Base-by-base conservation (phyloP, 2,888 invertebrate genomes). In the Halictus quadricinctus region DNA sequence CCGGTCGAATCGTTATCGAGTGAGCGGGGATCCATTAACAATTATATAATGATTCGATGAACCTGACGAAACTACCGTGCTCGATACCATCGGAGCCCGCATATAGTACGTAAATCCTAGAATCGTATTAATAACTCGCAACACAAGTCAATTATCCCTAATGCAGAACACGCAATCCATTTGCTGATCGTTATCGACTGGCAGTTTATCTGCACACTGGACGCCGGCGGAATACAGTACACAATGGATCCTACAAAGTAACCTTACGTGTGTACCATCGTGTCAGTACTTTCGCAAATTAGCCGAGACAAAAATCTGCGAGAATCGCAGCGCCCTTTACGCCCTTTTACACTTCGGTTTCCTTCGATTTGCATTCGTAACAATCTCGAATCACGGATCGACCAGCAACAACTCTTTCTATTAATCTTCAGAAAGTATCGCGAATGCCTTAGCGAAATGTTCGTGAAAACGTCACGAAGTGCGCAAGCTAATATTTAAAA, bases 121-220 rank as follows among this genome's bases (percentile, higher is more conserved):
- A n/a, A 58, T n/a, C 18, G 43, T 78, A 72, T 83, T 83, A 84
- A 83, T 64, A 77, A 84, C 74, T 84, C 74, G 66, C 54, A 46
- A 48, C 54, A 48, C 60, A 18, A 54, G 83, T 74, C 74, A 77
- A 70, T 78, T 84, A 76, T 70, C 29, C n/a, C 84, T 29, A 75
- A 54, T 70, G 18, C n/a, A 36, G 43, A n/a, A 46, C 77, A 54
- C 60, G 60, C 41, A 60, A 73, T 48, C 36, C 72, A 50, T 84
- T 83, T 54, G 70, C 73, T 36, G 70, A 84, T 83, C 50, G 78
- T 78, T 84, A 84, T 84, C 84, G 43, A 29, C 36, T 5, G 50
- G 36, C 83, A 58, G 74, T 78, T 78, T 83, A 78, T 84, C 60
- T 43, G 43, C 60, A 46, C n/a, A 6, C 43, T 12, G 48, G 13